Conservation (phyloP, 2,797 vertebrate species). For the Lindbergichthys nudifrons region DNA sequence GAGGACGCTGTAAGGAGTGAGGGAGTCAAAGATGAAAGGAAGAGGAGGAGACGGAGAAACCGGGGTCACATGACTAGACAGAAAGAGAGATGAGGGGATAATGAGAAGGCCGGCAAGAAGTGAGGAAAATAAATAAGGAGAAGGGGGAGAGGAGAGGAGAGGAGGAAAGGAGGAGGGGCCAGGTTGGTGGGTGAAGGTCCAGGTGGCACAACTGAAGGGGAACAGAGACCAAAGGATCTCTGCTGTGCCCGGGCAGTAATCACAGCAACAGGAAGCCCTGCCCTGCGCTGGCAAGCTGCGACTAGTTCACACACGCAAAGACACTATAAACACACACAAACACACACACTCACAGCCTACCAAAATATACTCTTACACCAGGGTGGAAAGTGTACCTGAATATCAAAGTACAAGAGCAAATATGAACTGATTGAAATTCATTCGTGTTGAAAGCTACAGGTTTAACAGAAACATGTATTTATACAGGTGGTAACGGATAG, state of each 20-base stretch:
- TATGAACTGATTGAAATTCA: background rate
- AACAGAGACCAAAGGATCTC: slow-evolving; percentile 65
- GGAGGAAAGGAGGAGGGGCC: slow-evolving; percentile 46
- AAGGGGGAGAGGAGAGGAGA: slow-evolving; percentile 48
- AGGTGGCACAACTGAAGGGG: slow-evolving; percentile 66
- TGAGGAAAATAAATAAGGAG: slow-evolving; percentile 49
- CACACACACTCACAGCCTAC: slow-evolving; percentile 9
- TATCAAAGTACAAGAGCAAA: slow-evolving; percentile 29
- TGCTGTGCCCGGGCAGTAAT: slow-evolving; percentile 64
- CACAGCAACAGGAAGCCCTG: slow-evolving; percentile 79
- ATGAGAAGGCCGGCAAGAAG: slow-evolving; percentile 68
- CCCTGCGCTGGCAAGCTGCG: slow-evolving; percentile 69
- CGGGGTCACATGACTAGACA: slow-evolving; percentile 47
- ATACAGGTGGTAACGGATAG: background rate
- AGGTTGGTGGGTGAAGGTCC: slow-evolving; percentile 62
- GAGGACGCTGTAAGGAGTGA: slow-evolving; percentile 17
- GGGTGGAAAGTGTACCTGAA: slow-evolving; percentile 1
- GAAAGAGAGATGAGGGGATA: slow-evolving; percentile 53
- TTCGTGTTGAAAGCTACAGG: slow-evolving; percentile 17
- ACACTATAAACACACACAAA: slow-evolving; percentile 4
- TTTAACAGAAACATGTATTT: background rate
- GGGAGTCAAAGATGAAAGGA: slow-evolving; percentile 46
- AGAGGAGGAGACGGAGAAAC: slow-evolving; percentile 50
- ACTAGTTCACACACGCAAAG: slow-evolving; percentile 48
- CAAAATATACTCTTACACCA: slow-evolving; percentile 8